Percentiles rank a stretch among this genome's conserved stretches.
Conservation (phyloP, 2,888 invertebrate species). For the Carpatolechia fugitivella region DNA sequence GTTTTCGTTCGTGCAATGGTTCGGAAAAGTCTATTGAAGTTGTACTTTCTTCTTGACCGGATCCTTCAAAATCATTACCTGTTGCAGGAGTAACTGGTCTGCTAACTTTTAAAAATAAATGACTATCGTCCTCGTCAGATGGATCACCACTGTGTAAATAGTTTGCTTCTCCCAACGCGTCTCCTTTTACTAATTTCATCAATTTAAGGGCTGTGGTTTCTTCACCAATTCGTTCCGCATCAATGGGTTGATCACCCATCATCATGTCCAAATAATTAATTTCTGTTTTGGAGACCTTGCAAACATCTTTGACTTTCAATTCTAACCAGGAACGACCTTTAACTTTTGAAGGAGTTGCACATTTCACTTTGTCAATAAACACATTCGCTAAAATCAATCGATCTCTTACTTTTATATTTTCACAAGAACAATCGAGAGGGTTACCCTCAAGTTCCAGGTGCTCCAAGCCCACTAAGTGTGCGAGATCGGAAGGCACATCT, state of each 20-base stretch:
- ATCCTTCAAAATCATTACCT: conserved; percentile 55
- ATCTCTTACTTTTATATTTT: conserved; percentile 82
- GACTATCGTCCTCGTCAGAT: conserved; percentile 62
- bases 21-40: conserved; percentile 60
- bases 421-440: conserved; percentile 84
- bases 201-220: conserved; percentile 63
- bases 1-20: conserved; percentile 34
- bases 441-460: conserved; percentile 84
- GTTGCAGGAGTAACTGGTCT: conserved; percentile 40
- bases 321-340: conserved; percentile 79
- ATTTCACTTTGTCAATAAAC: conserved; percentile 76
- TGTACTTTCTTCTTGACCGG: conserved; percentile 60
- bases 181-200: conserved; percentile 52
- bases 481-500: conserved; percentile 80
- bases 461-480: conserved; percentile 75
- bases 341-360: conserved; percentile 73
- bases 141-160: conserved; percentile 50
- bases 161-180: conserved; percentile 64
- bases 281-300: conserved; percentile 61
- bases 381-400: conserved; percentile 76
- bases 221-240: conserved; percentile 58
- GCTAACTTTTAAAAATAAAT: conserved; percentile 60
- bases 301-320: conserved; percentile 77
- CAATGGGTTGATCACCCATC: conserved; percentile 81
- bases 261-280: conserved; percentile 71